Base-by-base conservation (phyloP, 2,888 invertebrate species). In the Nomada ferruginata region DNA sequence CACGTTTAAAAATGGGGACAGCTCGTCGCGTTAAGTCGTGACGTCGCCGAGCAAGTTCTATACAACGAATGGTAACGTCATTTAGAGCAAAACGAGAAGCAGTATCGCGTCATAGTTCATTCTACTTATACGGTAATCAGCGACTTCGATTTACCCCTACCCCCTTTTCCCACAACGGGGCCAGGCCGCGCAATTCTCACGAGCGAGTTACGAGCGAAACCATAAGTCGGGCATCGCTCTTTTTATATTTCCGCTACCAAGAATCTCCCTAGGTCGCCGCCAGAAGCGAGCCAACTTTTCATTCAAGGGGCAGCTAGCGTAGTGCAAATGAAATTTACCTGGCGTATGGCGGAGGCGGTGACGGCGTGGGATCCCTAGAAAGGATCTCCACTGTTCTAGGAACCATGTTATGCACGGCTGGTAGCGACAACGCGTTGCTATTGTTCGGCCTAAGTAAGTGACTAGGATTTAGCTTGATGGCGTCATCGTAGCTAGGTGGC, bases 401-500 rank as follows among this genome's bases (percentile, higher is more conserved):
- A 13, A 91, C 85, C 36, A 89, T 80, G 60, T 83, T 79, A 76
- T 85, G 85, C 55, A 87, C 90, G 1, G 76, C 73, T 55, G 88
- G 83, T 75, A 87, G 73, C 59, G 86, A 75, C 18, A 84, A 59
- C 36, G 83, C 79, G 70, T 85, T 85, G 53, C 87, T 88, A 75
- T 88, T 91, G 79, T 88, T 90, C 55, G 88, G 74, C 70, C 89
- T 91, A 20, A 90, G 82, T 85, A 96, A 93, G 59, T 95, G 94
- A 85, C 95, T 94, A 23, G 96, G 96, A 94, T 95, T 95, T 82
- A 96, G 94, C 92, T 96, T 96, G 90, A 96, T 96, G 64, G 96
- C 96, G 91, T 96, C 96, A 91, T 96, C 96, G 93, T 96, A 96
- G 23, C 96, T 96, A 1, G 96, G 96, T 81, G 96, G 96, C 77